These are phyloP conservation scores for Yponomeuta malinellus DNA, from an alignment of 2,888 invertebrate species.

Conservation along the genomic window DNA sequence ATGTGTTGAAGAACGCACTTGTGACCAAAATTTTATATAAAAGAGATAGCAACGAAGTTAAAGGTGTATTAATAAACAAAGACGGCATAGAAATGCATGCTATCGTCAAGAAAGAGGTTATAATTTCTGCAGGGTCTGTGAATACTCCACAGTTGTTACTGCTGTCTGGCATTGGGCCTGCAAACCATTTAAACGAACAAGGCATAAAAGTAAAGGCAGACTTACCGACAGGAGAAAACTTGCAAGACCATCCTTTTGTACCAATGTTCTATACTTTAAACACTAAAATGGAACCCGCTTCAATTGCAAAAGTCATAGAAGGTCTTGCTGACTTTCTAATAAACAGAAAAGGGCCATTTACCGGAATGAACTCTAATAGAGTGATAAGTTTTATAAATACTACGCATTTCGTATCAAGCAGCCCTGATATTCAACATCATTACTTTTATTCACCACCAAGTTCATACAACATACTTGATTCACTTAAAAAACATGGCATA, in stretches of 20 bases:
- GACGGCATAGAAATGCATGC: constrained; percentile 25
- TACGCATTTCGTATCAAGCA: constrained; percentile 5
- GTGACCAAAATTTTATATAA: constrained; percentile 35
- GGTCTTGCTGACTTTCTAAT: constrained; percentile 15
- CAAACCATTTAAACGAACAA: constrained; percentile 35
- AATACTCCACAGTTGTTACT: constrained; percentile 77
- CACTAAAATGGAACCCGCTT: constrained; percentile 11
- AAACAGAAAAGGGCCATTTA: constrained; percentile 17
- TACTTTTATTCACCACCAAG: constrained; percentile 17
- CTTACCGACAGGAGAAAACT: constrained; percentile 54
- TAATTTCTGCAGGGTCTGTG: constrained; percentile 74
- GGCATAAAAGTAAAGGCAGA: constrained; percentile 42
- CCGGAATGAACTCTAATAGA: constrained; percentile 16
- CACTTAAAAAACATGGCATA: constrained; percentile 15
- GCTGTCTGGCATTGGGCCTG: constrained; percentile 70
- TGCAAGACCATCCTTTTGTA: constrained; percentile 42
- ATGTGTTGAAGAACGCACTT: constrained; percentile 30
- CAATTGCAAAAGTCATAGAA: not conserved
- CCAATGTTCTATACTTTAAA: constrained; percentile 17
- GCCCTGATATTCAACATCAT: constrained; percentile 21
- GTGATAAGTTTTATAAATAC: constrained; percentile 22
- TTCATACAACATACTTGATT: constrained; percentile 15
- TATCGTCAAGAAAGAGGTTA: constrained; percentile 63
- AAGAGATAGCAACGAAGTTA: constrained; percentile 25
- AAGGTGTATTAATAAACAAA: constrained; percentile 36